Conservation (phyloP, 2,888 invertebrate genomes). For the Kuschelorhynchus macadamiae region DNA sequence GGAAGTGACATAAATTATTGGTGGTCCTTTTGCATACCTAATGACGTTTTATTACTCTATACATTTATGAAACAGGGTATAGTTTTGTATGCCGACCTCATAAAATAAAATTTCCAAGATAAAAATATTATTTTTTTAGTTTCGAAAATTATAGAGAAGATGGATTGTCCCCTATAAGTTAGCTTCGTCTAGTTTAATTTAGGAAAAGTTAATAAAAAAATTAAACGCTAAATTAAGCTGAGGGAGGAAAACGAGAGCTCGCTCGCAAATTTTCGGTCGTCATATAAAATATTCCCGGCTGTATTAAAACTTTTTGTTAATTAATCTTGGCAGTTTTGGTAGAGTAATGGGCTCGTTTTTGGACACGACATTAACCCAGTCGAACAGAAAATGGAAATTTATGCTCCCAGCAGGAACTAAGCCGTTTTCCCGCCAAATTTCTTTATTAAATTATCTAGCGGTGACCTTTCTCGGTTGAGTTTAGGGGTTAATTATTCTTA, state of each 20-base stretch:
- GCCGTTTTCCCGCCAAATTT: conserved; percentile 44
- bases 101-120: no score
- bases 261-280: conserved; percentile 3
- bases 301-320: conserved; percentile 43
- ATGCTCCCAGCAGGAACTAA: conserved; percentile 33
- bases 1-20: no score
- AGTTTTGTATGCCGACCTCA: no score
- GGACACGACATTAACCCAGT: conserved; percentile 43
- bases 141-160: no score
- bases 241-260: background rate
- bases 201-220: no score
- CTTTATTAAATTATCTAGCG: conserved; percentile 44
- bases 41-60: no score
- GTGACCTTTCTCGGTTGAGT: conserved; percentile 32
- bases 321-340: conserved; percentile 33
- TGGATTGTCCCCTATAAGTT: no score
- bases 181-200: no score
- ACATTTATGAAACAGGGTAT: no score
- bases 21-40: no score
- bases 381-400: conserved; percentile 48
- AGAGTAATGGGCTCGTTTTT: conserved; percentile 33
- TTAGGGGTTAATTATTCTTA: conserved; percentile 37
- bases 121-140: no score
- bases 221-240: no score
- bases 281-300: conserved; percentile 19